Evolutionary conservation across 2,113 vertebrate species (phyloP).

Genomic region (Dicerorhinus sumatrensis): DNA sequence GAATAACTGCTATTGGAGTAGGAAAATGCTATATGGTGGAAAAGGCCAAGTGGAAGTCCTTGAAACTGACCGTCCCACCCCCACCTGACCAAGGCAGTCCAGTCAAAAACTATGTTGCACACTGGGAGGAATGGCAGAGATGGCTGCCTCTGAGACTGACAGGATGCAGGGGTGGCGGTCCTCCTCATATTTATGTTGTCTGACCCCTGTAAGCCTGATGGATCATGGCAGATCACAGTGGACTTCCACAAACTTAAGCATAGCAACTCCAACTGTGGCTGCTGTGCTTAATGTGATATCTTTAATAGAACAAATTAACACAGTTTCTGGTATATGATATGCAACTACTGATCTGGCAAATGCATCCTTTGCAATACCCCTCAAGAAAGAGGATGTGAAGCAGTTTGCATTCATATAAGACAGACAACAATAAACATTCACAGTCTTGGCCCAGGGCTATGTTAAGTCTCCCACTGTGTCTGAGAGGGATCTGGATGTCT

Average conservation of each 20-base stretch:
- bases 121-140: neutral
- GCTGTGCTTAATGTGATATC: neutral
- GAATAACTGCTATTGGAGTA: neutral
- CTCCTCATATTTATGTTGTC: rapidly evolving
- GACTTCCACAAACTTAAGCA: neutral
- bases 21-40: neutral
- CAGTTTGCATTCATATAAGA: neutral
- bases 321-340: neutral
- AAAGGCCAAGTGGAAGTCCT: neutral
- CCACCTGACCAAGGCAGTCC: neutral
- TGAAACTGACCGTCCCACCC: neutral
- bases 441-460: neutral
- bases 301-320: neutral
- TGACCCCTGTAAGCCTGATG: neutral
- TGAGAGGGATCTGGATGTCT: neutral
- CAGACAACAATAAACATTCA: too few relatives aligned
- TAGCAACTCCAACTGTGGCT: neutral
- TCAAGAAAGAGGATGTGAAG: neutral
- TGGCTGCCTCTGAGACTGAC: neutral
- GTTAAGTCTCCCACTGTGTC: neutral
- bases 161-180: neutral
- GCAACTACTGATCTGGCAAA: neutral
- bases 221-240: neutral
- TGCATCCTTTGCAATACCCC: neutral
- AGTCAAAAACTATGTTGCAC: neutral